Evolutionary conservation across 1,140 invertebrate species (phyloP).

Genomic region (Microplitis mediator): DNA sequence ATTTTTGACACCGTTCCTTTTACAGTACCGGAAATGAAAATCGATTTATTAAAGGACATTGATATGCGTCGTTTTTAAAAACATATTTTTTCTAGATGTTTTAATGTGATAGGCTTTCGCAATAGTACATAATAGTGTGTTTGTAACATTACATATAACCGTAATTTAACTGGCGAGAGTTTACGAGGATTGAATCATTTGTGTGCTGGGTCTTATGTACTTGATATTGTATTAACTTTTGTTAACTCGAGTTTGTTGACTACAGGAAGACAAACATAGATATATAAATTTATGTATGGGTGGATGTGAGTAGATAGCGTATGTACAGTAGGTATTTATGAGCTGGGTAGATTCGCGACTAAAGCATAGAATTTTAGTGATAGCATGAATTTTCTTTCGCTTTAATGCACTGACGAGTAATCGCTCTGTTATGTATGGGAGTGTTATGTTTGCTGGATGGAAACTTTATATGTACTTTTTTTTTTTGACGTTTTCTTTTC

Average conservation of each 20-base stretch:
- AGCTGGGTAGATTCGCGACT: neutral
- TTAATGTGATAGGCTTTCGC: constrained; percentile 5
- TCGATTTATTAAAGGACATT: no score
- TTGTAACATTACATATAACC: neutral
- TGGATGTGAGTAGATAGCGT: neutral
- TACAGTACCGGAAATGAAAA: neutral
- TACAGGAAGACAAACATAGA: no score
- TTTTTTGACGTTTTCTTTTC: neutral
- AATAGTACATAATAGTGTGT: constrained; percentile 15
- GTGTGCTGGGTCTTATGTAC: no score
- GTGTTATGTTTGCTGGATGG: neutral
- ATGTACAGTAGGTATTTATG: neutral
- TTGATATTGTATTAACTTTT: no score
- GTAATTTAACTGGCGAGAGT: constrained; percentile 26
- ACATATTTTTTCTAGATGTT: neutral
- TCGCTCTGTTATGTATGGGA: neutral
- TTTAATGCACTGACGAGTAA: neutral
- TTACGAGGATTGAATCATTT: constrained; percentile 24
- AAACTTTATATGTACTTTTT: neutral
- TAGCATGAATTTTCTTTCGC: constrained; percentile 6
- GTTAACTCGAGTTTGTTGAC: neutral
- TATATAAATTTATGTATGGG: neutral
- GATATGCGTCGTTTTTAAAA: neutral
- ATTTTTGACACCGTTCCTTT: no score
- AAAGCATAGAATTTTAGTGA: constrained; percentile 3